Evolutionary conservation across 2,113 vertebrate species (phyloP).

Genomic region (Lampris incognitus): DNA sequence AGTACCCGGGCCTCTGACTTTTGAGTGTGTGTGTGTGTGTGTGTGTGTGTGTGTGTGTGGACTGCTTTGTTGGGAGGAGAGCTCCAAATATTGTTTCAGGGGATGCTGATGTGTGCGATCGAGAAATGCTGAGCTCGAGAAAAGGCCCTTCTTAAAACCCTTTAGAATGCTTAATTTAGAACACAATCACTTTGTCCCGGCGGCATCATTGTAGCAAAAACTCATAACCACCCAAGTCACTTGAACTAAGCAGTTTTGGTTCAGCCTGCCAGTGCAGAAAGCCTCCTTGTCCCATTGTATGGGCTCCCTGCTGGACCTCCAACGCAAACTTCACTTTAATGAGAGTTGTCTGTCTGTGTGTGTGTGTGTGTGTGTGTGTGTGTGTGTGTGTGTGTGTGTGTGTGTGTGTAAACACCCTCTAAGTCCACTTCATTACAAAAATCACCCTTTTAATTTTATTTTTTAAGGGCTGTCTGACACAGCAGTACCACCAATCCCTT

Average conservation of each 20-base stretch:
- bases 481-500: conserved; percentile 66
- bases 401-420: conserved; percentile 14
- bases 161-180: conserved; percentile 65
- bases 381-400: background rate
- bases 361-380: background rate
- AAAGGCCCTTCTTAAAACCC: conserved; percentile 50
- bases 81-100: conserved; percentile 49
- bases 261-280: conserved; percentile 62
- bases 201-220: conserved; percentile 65
- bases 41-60: conserved; percentile 9
- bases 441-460: conserved; percentile 54
- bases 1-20: conserved; percentile 1
- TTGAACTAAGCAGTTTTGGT: conserved; percentile 74
- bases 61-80: conserved; percentile 25
- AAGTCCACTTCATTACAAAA: conserved; percentile 64
- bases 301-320: conserved; percentile 55
- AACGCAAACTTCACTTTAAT: conserved; percentile 65
- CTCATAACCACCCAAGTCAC: conserved; percentile 66
- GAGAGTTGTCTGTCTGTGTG: conserved; percentile 22
- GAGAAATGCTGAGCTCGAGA: conserved; percentile 63
- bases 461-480: conserved; percentile 64
- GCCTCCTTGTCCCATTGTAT: conserved; percentile 35
- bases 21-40: background rate
- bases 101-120: conserved; percentile 60
- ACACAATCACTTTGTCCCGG: conserved; percentile 68